A percentile compares a stretch with the other conserved stretches of the same genome.
phyloP scores from a whole-genome alignment of 2,888 invertebrate genomes.

The Gari tellinella region DNA sequence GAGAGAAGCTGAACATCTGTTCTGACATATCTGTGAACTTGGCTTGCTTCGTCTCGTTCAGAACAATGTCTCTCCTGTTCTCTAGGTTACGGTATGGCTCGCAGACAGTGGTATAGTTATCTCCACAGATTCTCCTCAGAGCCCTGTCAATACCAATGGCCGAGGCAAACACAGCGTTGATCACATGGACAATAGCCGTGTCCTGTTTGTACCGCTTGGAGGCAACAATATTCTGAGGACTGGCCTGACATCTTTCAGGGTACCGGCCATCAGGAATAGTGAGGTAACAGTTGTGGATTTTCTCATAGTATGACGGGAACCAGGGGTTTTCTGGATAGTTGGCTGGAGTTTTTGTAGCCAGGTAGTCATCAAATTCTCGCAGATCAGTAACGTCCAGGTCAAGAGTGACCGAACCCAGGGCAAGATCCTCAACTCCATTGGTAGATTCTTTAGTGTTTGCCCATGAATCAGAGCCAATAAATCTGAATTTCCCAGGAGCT shows the following conservation, averaged over 20 bases:
- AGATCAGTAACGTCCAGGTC: constrained; percentile 73
- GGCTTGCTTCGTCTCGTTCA: constrained; percentile 68
- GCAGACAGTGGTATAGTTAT: constrained; percentile 76
- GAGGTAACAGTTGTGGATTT: constrained; percentile 82
- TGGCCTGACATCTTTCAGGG: constrained; percentile 58
- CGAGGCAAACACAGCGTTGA: constrained; percentile 81
- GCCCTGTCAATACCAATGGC: constrained; percentile 77
- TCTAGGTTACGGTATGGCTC: constrained; percentile 69
- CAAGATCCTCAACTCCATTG: constrained; percentile 61
- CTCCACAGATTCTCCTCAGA: constrained; percentile 72
- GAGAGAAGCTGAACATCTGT: constrained; percentile 69
- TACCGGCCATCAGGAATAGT: constrained; percentile 62
- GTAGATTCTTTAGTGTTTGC: constrained; percentile 69
- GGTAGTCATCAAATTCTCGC: constrained; percentile 74
- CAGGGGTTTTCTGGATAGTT: constrained; percentile 84
- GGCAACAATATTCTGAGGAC: constrained; percentile 57
- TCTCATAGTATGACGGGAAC: constrained; percentile 84
- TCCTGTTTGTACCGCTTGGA: constrained; percentile 76
- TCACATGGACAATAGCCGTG: constrained; percentile 75
- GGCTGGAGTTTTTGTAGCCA: constrained; percentile 70
- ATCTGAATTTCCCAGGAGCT: constrained; percentile 66
- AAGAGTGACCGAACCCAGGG: constrained; percentile 69
- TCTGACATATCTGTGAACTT: constrained; percentile 74
- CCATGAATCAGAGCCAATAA: constrained; percentile 78
- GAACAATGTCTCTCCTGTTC: constrained; percentile 57